A percentile compares a stretch with the other conserved stretches of the same genome.
phyloP scores from a whole-genome alignment of 2,113 vertebrate species.

The Coracopsis vasa region DNA sequence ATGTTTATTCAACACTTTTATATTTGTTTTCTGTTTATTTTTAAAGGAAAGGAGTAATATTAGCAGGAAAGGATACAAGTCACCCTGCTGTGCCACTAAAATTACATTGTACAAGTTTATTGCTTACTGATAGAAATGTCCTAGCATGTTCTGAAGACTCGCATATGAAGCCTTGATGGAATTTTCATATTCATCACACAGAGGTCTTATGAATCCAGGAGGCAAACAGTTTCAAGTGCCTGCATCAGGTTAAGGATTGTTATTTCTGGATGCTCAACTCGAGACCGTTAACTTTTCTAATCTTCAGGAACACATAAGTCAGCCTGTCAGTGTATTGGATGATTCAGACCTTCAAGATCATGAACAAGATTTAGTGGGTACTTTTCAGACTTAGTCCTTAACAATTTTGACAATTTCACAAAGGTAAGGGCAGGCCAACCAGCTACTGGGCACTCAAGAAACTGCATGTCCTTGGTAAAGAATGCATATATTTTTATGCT shows the following conservation, averaged over 20 bases:
- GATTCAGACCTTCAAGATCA: background rate
- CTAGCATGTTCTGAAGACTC: background rate
- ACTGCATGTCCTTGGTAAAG: background rate
- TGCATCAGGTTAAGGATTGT: background rate
- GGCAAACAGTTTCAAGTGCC: background rate
- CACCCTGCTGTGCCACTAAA: background rate
- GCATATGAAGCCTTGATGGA: background rate
- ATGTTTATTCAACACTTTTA: conserved; percentile 68
- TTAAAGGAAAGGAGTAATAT: conserved; percentile 25
- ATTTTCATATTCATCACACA: background rate
- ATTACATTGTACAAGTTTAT: background rate
- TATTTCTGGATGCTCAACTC: background rate
- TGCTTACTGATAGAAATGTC: background rate
- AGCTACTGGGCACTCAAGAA: background rate
- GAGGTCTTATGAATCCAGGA: background rate
- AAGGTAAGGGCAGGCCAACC: background rate
- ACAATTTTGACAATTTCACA: background rate
- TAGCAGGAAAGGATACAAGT: background rate
- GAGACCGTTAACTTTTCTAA: background rate
- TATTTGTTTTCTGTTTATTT: conserved; percentile 61
- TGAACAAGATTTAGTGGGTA: background rate
- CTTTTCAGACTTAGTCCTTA: background rate
- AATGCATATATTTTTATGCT: background rate
- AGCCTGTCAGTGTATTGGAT: background rate
- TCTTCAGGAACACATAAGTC: background rate